Percentiles rank a stretch among this genome's conserved stretches.
phyloP scores from a whole-genome alignment of 1,140 invertebrate species.

The Spodoptera litura region DNA sequence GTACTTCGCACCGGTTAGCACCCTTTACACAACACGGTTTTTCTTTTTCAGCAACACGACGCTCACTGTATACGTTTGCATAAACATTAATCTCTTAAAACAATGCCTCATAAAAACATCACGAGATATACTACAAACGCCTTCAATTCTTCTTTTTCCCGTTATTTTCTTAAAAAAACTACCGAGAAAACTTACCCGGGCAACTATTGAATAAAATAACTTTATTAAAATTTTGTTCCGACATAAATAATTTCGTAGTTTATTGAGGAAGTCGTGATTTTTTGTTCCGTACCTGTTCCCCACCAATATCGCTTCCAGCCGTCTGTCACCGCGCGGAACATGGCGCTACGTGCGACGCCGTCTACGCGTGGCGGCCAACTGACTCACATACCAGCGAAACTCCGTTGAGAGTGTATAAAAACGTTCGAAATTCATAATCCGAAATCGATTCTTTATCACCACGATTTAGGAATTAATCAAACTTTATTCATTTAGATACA shows the following conservation, averaged over 20 bases:
- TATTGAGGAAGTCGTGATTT: conserved; percentile 75
- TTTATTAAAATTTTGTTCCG: conserved; percentile 33
- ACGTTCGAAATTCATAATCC: conserved; percentile 49
- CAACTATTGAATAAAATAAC: not conserved
- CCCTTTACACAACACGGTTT: conserved; percentile 43
- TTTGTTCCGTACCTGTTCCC: conserved; percentile 83
- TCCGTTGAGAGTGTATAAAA: conserved; percentile 40
- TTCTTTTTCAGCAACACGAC: conserved; percentile 27
- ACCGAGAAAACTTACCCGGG: conserved; percentile 2
- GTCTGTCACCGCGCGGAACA: conserved; percentile 82
- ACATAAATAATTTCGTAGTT: conserved; percentile 52
- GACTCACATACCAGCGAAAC: conserved; percentile 54
- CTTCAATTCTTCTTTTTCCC: conserved; percentile 10
- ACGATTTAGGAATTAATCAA: conserved; percentile 26
- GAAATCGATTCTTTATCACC: conserved; percentile 27
- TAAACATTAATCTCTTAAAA: conserved; percentile 5
- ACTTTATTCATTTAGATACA: conserved; percentile 40
- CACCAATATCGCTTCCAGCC: conserved; percentile 85
- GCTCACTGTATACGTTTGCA: not conserved
- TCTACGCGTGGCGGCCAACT: conserved; percentile 75
- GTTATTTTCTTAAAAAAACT: conserved; percentile 29
- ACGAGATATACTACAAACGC: conserved; percentile 13
- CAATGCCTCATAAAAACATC: conserved; percentile 4
- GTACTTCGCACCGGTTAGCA: conserved; percentile 58
- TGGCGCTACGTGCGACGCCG: conserved; percentile 72